A percentile compares a stretch with the other conserved stretches of the same genome.
Conservation (phyloP, 1,140 invertebrate genomes). For the Drosophila suzukii region DNA sequence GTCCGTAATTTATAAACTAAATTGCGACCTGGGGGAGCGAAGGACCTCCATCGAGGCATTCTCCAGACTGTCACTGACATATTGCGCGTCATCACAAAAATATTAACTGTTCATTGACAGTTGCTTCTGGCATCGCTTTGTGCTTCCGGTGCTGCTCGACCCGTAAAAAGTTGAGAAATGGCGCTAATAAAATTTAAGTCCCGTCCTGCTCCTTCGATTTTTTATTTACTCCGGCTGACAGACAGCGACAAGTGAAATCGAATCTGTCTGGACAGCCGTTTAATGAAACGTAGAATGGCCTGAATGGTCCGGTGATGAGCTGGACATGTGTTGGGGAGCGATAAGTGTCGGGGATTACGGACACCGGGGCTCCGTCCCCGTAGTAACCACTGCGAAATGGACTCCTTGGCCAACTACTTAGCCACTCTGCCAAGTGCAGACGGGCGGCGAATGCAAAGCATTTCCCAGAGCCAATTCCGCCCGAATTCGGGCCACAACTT, state of each 20-base stretch:
- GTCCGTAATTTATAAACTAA: constrained; percentile 71
- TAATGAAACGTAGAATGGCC: constrained; percentile 49
- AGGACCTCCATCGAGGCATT: constrained; percentile 5
- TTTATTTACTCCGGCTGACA: constrained; percentile 14
- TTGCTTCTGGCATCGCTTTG: constrained; percentile 49
- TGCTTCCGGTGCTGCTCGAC: constrained; percentile 10
- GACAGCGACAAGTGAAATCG: constrained; percentile 34
- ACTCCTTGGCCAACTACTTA: constrained; percentile 25
- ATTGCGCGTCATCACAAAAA: constrained; percentile 74
- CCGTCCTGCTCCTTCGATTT: constrained; percentile 23
- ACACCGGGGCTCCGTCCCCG: neutral
- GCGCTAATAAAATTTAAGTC: constrained; percentile 59
- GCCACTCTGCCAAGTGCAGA: constrained; percentile 10
- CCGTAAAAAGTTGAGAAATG: constrained; percentile 60
- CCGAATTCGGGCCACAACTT: constrained; percentile 20
- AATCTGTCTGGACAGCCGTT: constrained; percentile 46
- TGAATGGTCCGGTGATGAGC: constrained; percentile 4
- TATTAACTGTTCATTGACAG: constrained; percentile 80
- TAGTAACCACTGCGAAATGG: neutral
- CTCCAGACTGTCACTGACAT: constrained; percentile 67
- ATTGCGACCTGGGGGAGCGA: constrained; percentile 42
- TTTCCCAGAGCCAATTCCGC: neutral
- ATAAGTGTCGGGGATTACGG: constrained; percentile 6
- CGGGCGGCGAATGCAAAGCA: constrained; percentile 46
- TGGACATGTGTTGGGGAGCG: constrained; percentile 3